A percentile compares a stretch with the other conserved stretches of the same genome.
Conservation (phyloP, 2,113 vertebrate genomes). For the Corythaeola cristata region DNA sequence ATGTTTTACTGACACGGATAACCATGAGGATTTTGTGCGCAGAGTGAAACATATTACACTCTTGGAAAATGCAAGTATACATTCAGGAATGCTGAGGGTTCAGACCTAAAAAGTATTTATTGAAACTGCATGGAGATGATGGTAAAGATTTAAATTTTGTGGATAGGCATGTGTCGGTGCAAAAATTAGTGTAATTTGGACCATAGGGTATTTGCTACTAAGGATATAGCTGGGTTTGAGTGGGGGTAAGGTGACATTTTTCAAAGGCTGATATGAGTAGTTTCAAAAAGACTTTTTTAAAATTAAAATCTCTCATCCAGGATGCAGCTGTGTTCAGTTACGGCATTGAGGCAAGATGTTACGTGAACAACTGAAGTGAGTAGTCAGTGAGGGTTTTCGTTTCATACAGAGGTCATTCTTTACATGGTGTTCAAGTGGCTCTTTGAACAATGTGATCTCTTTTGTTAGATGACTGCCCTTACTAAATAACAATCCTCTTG, state of each 20-base stretch:
- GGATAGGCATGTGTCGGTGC: not conserved
- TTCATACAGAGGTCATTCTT: not conserved
- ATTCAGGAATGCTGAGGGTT: not conserved
- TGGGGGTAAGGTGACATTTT: not conserved
- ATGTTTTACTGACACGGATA: not conserved
- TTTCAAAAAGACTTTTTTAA: not conserved
- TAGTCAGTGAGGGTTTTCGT: not conserved
- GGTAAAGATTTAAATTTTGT: not conserved
- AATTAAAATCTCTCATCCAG: not conserved
- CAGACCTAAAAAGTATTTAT: not conserved
- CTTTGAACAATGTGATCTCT: not conserved
- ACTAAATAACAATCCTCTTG: not conserved
- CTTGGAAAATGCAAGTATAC: not conserved
- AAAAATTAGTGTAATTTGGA: not conserved
- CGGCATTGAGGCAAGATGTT: not conserved
- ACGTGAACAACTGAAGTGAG: not conserved
- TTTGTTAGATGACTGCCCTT: not conserved
- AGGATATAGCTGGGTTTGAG: not conserved
- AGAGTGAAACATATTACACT: not conserved
- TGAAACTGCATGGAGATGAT: not conserved
- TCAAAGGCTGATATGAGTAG: not conserved
- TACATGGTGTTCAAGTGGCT: not conserved
- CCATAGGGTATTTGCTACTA: not conserved
- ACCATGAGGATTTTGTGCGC: not conserved
- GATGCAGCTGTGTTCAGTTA: not conserved